Conservation (phyloP, 2,888 invertebrate genomes). For the Lasiommata megera region DNA sequence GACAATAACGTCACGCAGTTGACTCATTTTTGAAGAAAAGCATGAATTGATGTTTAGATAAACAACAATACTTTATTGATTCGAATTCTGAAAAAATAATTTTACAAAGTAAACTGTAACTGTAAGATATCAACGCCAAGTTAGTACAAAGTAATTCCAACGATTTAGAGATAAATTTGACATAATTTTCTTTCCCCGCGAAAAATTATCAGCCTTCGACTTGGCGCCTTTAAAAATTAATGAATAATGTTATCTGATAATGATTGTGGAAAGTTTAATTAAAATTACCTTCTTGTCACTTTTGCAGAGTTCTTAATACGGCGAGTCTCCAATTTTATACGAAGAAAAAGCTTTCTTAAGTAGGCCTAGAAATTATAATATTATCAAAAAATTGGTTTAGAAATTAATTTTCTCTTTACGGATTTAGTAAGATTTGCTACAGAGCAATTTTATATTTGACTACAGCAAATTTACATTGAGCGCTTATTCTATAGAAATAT, state of each 20-base stretch:
- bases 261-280: constrained; percentile 77
- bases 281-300: constrained; percentile 66
- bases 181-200: constrained; percentile 71
- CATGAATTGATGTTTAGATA: too few relatives aligned
- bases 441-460: not conserved
- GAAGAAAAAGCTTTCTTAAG: constrained; percentile 54
- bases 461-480: not conserved
- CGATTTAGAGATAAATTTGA: constrained; percentile 75
- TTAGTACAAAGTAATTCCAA: constrained; percentile 74
- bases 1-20: too few relatives aligned
- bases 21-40: too few relatives aligned
- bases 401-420: constrained; percentile 31
- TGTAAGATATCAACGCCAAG: constrained; percentile 67
- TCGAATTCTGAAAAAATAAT: constrained; percentile 54
- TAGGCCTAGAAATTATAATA: constrained; percentile 51
- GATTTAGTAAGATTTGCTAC: not conserved
- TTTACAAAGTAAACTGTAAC: constrained; percentile 70
- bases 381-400: constrained; percentile 31
- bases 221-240: constrained; percentile 76
- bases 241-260: constrained; percentile 81
- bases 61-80: too few relatives aligned
- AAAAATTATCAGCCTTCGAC: constrained; percentile 76
- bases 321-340: constrained; percentile 69
- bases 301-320: constrained; percentile 67
- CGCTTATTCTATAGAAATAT: too few relatives aligned